Evolutionary conservation across 2,113 vertebrate genomes (phyloP), one percentile per base, ranked within the genome.

Genomic region (Perognathus longimembris): DNA sequence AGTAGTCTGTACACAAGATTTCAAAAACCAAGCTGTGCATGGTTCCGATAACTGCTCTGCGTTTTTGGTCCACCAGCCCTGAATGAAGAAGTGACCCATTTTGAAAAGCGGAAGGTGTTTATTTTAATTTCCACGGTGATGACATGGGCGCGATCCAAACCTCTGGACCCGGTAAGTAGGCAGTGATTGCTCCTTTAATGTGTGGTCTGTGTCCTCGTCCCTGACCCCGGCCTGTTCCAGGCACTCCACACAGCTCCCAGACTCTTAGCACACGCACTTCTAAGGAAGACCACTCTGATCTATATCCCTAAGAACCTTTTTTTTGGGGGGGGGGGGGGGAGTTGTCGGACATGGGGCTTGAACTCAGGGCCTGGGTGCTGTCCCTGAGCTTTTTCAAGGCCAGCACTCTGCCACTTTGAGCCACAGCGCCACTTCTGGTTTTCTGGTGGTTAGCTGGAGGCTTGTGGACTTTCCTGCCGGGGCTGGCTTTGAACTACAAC

Each of bases 101-200:
- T 99, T 92, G 73, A 95, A 83, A 97, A 95, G 84, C 97, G 97
- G 0, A 99, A 99, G 96, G 61, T 98, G 40, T 99, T 99, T 94
- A 98, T 99, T 92, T 98, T 99, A 15, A 40, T 99, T 80, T 99
- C 99, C 90, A 99, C 99, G 0, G 96, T 99, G 97, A 98, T 99
- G 99, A 99, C 98, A 1, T 99, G 99, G 99, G 98, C 98, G 0
- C 97, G 97, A 77, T 99, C 98, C 95, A 99, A 98, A 94, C 95
- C 97, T 0, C 32, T 96, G 5, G 98, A 98, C 89, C 97, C 98
- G 12, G 99, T 99, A 97, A 98, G 99, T 98, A 80, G 70, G 54
- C 11, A 1, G 0, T 2, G 40, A 77, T 94, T 5, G 9, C 75
- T 30, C 2, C 54, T 88, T 40, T 18, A 18, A 15, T 15, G 14